phyloP scores from a whole-genome alignment of 2,797 vertebrate genomes.

The Cyprinella venusta region DNA sequence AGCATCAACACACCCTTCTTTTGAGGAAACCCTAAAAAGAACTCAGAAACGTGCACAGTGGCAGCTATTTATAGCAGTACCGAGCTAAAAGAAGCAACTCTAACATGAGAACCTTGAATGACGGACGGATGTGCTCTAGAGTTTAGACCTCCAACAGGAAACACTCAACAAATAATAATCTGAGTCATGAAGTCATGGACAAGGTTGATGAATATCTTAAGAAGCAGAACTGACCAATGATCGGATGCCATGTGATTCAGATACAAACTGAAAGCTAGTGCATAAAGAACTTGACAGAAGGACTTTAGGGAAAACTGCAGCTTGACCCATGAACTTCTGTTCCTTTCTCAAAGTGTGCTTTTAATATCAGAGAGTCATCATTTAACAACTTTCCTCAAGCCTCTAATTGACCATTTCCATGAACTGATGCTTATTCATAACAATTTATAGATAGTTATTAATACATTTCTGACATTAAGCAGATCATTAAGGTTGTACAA shows the following conservation, averaged over 20 bases:
- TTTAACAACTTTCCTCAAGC: no score
- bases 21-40: constrained; percentile 15
- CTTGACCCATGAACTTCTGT: constrained; percentile 14
- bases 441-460: background rate
- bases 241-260: no score
- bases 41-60: background rate
- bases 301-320: background rate
- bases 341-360: background rate
- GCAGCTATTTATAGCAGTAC: constrained; percentile 15
- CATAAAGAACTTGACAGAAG: background rate
- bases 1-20: constrained; percentile 23
- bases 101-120: background rate
- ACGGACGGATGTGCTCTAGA: background rate
- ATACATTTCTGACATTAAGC: background rate
- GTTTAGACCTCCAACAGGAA: background rate
- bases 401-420: background rate
- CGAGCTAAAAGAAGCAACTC: background rate
- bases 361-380: background rate
- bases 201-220: background rate
- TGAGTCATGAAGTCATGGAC: background rate
- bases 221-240: background rate
- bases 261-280: background rate
- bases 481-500: background rate
- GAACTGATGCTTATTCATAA: background rate
- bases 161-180: background rate